A percentile compares a stretch with the other conserved stretches of the same genome.
Evolutionary conservation across 2,113 vertebrate genomes (phyloP).

Genomic region (Formicarius rufipectus): DNA sequence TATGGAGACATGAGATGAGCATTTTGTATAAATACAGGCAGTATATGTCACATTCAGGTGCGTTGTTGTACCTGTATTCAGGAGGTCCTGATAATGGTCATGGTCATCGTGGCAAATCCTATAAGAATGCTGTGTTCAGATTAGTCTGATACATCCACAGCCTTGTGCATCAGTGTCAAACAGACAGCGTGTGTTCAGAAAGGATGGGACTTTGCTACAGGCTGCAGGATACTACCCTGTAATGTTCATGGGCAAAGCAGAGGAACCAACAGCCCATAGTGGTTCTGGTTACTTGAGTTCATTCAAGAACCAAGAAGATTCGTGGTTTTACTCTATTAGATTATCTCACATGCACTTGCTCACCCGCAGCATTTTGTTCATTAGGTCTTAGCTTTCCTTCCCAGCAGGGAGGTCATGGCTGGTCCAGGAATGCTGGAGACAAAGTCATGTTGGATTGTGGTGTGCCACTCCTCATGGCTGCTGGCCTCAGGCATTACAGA

Average conservation of each 20-base stretch:
- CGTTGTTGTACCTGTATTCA: not conserved
- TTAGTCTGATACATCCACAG: not conserved
- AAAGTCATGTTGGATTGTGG: not conserved
- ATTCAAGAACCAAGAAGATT: not conserved
- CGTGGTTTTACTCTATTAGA: not conserved
- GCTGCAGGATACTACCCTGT: not conserved
- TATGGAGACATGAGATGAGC: not conserved
- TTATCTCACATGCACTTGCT: not conserved
- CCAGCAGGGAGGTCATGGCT: not conserved
- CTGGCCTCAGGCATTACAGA: not conserved
- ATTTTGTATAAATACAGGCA: not conserved
- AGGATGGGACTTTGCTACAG: not conserved
- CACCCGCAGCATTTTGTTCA: not conserved
- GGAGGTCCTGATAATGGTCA: not conserved
- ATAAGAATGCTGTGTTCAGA: not conserved
- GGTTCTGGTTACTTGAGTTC: not conserved
- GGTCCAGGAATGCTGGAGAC: not conserved
- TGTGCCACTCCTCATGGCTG: accelerated
- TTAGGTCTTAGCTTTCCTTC: not conserved
- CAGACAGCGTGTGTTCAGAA: not conserved
- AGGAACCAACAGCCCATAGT: not conserved
- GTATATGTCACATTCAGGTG: not conserved
- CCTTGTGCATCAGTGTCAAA: not conserved
- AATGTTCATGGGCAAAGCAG: not conserved
- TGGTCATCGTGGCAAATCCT: not conserved